Percentiles rank a stretch among this genome's conserved stretches.
Evolutionary conservation across 1,140 invertebrate genomes (phyloP).

Genomic region (Dreissena polymorpha): DNA sequence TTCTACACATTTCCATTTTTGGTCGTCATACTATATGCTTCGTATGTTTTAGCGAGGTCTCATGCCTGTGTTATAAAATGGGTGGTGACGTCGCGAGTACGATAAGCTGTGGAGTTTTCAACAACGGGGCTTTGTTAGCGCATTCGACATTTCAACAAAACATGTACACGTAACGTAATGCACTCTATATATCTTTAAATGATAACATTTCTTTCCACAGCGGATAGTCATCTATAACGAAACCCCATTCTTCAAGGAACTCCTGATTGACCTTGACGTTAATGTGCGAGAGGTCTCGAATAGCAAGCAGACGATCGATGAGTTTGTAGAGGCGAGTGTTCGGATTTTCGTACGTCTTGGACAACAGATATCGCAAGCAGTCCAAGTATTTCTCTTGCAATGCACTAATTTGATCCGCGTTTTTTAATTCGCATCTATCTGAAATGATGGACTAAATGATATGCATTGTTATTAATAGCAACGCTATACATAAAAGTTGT

Average conservation of each 20-base stretch:
- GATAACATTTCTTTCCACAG: constrained; percentile 52
- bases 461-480: too few relatives aligned
- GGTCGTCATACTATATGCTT: too few relatives aligned
- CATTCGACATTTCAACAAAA: too few relatives aligned
- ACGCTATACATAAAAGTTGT: too few relatives aligned
- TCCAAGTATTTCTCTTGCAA: constrained; percentile 33
- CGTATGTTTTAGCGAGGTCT: too few relatives aligned
- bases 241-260: constrained; percentile 38
- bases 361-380: constrained; percentile 21
- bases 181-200: constrained; percentile 9
- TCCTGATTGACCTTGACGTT: constrained; percentile 24
- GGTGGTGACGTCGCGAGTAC: not conserved
- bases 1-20: too few relatives aligned
- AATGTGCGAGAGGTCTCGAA: constrained; percentile 8
- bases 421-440: constrained; percentile 10
- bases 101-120: too few relatives aligned
- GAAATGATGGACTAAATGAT: not conserved
- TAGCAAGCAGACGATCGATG: constrained; percentile 23
- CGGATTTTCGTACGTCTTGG: not conserved
- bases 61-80: too few relatives aligned
- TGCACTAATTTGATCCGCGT: not conserved
- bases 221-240: constrained; percentile 40
- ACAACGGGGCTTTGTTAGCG: too few relatives aligned
- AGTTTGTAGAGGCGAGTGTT: constrained; percentile 1
- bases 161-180: too few relatives aligned